Conservation (phyloP, 2,113 vertebrate genomes). For the Brachirus orientalis region DNA sequence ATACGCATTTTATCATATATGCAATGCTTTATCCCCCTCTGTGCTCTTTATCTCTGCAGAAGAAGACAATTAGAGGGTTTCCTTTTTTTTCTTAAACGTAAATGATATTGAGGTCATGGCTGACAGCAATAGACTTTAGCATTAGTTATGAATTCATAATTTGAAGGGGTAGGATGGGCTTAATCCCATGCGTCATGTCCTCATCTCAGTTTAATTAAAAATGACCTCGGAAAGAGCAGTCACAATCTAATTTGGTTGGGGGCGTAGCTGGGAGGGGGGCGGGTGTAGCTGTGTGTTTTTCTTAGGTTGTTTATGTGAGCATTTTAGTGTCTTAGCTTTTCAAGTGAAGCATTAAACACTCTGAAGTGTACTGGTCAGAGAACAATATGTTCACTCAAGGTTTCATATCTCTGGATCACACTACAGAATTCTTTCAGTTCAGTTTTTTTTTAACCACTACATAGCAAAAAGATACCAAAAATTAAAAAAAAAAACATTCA, state of each 20-base stretch:
- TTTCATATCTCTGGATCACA: not conserved
- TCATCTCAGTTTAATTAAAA: slow-evolving; percentile 82
- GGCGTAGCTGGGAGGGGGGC: slow-evolving; percentile 55
- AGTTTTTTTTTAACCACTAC: not conserved
- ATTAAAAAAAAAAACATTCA: not conserved
- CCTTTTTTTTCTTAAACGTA: slow-evolving; percentile 65
- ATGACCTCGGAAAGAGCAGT: slow-evolving; percentile 80
- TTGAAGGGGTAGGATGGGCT: slow-evolving; percentile 67
- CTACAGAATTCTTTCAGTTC: slow-evolving; percentile 7
- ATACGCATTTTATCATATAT: no score
- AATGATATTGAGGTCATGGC: slow-evolving; percentile 69
- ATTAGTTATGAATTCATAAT: slow-evolving; percentile 77
- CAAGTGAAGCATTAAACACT: slow-evolving; percentile 8
- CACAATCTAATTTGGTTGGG: slow-evolving; percentile 77
- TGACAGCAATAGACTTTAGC: slow-evolving; percentile 66
- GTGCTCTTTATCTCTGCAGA: slow-evolving; percentile 39
- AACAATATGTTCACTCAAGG: not conserved
- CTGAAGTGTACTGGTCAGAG: not conserved
- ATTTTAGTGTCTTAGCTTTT: not conserved
- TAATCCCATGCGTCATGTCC: slow-evolving; percentile 78
- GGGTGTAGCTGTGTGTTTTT: slow-evolving; percentile 45
- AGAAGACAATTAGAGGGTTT: slow-evolving; percentile 61
- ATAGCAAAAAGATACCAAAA: not conserved
- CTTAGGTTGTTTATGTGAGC: not conserved
- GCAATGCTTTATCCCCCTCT: not conserved